Evolutionary conservation across 2,113 vertebrate species (phyloP), one percentile per base, ranked within the genome.

Genomic region (Pteronura brasiliensis): DNA sequence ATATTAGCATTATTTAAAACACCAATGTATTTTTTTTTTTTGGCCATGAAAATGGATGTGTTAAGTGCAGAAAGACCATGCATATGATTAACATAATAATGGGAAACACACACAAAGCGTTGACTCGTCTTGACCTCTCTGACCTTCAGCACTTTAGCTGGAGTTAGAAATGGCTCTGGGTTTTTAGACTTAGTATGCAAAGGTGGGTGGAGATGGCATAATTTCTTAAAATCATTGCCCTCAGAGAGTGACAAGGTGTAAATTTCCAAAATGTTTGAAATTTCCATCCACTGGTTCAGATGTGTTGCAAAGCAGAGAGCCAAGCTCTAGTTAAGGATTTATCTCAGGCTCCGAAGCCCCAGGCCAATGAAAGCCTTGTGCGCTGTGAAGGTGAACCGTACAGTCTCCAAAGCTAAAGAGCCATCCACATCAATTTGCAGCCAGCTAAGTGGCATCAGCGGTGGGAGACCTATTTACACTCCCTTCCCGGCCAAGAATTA

Each of bases 391-490:
- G 98, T 99, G 98, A 99, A 98, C 95, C 52, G 86, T 96, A 97
- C 71, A 0, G 97, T 97, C 98, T 98, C 98, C 95, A 96, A 97
- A 98, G 98, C 49, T 79, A 93, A 96, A 86, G 96, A 98, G 97
- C 98, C 97, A 98, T 99, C 98, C 96, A 97, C 98, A 98, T 98
- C 98, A 99, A 98, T 99, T 98, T 99, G 98, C 97, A 97, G 98
- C 96, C 89, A 36, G 91, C 98, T 98, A 98, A 98, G 98, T 98
- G 98, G 98, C 98, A 98, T 98, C 98, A 98, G 98, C 98, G 0
- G 11, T 76, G 98, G 98, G 98, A 99, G 97, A 95, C 80, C 97
- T 97, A 95, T 90, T 98, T 90, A 88, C 97, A 96, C 92, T 96
- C 59, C 91, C 89, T 91, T 92, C 82, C 91, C 80, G 7, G 90